phyloP scores from a whole-genome alignment of 2,888 invertebrate genomes.

The Listrodromus nycthemerus region DNA sequence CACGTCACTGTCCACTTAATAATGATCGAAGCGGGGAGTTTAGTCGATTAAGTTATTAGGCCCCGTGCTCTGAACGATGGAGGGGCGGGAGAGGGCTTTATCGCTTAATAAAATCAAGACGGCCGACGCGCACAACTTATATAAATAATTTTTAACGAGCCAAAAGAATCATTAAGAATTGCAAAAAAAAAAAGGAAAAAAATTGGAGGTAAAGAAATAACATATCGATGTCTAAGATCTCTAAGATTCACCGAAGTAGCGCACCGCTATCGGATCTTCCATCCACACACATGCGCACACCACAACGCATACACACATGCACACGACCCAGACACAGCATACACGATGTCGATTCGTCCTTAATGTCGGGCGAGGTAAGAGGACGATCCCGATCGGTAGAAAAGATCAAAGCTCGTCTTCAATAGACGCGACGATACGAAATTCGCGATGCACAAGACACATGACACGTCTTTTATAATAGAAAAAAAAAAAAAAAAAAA shows the following conservation, averaged over 20 bases:
- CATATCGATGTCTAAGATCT: constrained; percentile 59
- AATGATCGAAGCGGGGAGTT: constrained; percentile 36
- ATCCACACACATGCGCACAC: constrained; percentile 58
- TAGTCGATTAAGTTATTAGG: constrained; percentile 39
- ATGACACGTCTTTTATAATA: constrained; percentile 60
- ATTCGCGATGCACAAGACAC: constrained; percentile 54
- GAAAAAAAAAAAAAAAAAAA: constrained; percentile 5
- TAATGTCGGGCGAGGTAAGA: constrained; percentile 9
- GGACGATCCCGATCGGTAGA: constrained; percentile 53
- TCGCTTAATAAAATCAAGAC: constrained; percentile 21
- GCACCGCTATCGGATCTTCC: constrained; percentile 66
- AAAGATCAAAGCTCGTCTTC: constrained; percentile 45
- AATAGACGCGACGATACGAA: constrained; percentile 24
- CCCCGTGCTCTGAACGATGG: not conserved
- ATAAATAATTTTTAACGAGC: constrained; percentile 27
- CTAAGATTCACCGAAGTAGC: constrained; percentile 56
- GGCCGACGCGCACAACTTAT: constrained; percentile 34
- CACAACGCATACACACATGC: constrained; percentile 32
- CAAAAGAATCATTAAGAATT: constrained; percentile 34
- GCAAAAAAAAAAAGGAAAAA: constrained; percentile 20
- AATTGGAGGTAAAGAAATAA: constrained; percentile 29
- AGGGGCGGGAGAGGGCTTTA: constrained; percentile 19
- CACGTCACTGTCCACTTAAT: constrained; percentile 64
- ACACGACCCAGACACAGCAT: constrained; percentile 10
- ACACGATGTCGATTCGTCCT: constrained; percentile 34